A percentile compares a stretch with the other conserved stretches of the same genome.
These are phyloP conservation scores for Cremastobaeus sp. DNA, from an alignment of 2,888 invertebrate genomes.

Conservation along the genomic window DNA sequence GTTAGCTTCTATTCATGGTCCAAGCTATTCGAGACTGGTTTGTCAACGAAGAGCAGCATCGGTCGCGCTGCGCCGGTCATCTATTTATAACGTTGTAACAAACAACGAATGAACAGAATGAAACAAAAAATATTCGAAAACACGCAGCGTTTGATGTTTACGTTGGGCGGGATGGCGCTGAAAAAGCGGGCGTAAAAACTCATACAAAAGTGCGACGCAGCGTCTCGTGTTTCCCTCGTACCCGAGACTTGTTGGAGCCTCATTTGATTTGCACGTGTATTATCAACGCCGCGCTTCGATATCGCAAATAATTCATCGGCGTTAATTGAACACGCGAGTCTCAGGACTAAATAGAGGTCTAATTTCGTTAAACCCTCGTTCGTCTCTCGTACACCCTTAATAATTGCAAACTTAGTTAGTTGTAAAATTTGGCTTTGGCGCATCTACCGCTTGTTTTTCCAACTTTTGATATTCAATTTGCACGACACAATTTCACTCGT, in stretches of 20 bases:
- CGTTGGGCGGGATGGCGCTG: neutral
- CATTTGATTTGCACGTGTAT: slow-evolving; percentile 19
- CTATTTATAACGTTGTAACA: slow-evolving; percentile 41
- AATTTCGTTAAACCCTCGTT: slow-evolving; percentile 35
- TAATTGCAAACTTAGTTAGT: slow-evolving; percentile 50
- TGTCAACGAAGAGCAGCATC: slow-evolving; percentile 30
- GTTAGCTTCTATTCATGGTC: slow-evolving; percentile 41
- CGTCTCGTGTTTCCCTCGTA: neutral
- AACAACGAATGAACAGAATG: slow-evolving; percentile 15
- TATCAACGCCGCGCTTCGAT: slow-evolving; percentile 23
- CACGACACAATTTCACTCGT: slow-evolving; percentile 5
- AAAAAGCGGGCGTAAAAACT: neutral
- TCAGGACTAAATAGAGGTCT: slow-evolving; percentile 33
- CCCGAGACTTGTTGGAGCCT: slow-evolving; percentile 6
- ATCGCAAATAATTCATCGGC: slow-evolving; percentile 27
- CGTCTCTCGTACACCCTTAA: slow-evolving; percentile 20
- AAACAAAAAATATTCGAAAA: slow-evolving; percentile 16
- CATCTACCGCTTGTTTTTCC: slow-evolving; percentile 22
- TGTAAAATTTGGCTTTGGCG: slow-evolving; percentile 35
- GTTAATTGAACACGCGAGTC: slow-evolving; percentile 34
- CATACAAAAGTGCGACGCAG: neutral
- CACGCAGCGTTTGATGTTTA: slow-evolving; percentile 8
- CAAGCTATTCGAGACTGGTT: slow-evolving; percentile 35
- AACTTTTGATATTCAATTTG: slow-evolving; percentile 30
- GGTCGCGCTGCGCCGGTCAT: slow-evolving; percentile 1